Evolutionary conservation across 2,888 invertebrate genomes (phyloP).

Genomic region (Erebia ligea): DNA sequence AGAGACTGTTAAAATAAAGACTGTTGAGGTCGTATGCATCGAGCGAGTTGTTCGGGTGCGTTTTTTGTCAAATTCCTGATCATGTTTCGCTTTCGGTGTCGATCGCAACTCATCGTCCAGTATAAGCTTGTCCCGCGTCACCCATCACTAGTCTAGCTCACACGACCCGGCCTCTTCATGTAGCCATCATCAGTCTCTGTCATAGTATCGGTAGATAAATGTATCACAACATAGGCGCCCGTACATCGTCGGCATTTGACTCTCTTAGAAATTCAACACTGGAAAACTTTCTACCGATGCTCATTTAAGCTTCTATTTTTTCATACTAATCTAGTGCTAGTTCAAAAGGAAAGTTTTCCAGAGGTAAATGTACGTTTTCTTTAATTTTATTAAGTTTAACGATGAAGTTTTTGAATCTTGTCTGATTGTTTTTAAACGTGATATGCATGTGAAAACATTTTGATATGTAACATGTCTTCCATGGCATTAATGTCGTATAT

Average conservation of each 20-base stretch:
- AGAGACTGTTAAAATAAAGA: conserved; percentile 76
- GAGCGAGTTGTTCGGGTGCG: conserved; percentile 71
- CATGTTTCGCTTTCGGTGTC: conserved; percentile 81
- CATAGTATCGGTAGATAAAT: conserved; percentile 79
- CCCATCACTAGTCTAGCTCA: conserved; percentile 67
- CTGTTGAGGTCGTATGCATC: conserved; percentile 78
- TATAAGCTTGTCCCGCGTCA: conserved; percentile 72
- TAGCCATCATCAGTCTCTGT: conserved; percentile 74
- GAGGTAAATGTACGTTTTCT: conserved; percentile 50
- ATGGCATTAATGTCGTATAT: conserved; percentile 61
- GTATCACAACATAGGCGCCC: conserved; percentile 83
- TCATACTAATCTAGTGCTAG: conserved; percentile 58
- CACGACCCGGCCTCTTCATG: conserved; percentile 76
- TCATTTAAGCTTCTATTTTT: conserved; percentile 58
- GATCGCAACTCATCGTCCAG: conserved; percentile 71
- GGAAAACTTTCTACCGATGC: conserved; percentile 75
- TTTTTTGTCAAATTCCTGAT: conserved; percentile 63
- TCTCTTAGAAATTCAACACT: conserved; percentile 58
- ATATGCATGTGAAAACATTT: conserved; percentile 50
- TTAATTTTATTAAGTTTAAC: conserved; percentile 55
- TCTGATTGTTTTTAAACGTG: conserved; percentile 45
- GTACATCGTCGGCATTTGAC: conserved; percentile 67
- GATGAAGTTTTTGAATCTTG: conserved; percentile 59
- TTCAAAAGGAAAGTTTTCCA: conserved; percentile 78
- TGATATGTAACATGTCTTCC: conserved; percentile 73